Conservation (phyloP, 2,888 invertebrate species). For the Drosophila macrothrix region DNA sequence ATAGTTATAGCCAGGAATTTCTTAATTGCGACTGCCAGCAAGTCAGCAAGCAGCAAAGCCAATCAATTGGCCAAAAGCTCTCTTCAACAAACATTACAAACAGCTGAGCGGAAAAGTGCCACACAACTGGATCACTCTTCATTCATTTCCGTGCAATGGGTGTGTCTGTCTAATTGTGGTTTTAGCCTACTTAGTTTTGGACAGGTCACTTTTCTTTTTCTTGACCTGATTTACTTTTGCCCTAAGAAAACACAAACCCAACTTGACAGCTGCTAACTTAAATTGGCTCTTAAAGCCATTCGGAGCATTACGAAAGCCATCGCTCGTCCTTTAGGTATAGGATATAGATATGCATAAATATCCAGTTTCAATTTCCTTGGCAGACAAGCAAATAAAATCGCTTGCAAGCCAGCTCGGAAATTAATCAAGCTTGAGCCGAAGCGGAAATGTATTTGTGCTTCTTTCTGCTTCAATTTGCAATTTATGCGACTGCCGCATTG, state of each 20-base stretch:
- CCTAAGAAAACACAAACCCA: constrained; percentile 10
- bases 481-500: constrained; percentile 51
- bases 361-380: constrained; percentile 57
- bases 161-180: not conserved
- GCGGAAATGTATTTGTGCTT: constrained; percentile 42
- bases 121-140: constrained; percentile 39
- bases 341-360: constrained; percentile 17
- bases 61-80: constrained; percentile 30
- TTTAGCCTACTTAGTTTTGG: constrained; percentile 26
- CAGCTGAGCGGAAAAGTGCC: constrained; percentile 36
- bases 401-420: constrained; percentile 31
- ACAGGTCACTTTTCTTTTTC: not conserved
- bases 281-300: not conserved
- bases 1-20: constrained; percentile 70
- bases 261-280: constrained; percentile 20
- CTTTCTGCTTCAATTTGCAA: constrained; percentile 31
- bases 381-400: constrained; percentile 14
- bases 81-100: constrained; percentile 5
- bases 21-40: constrained; percentile 59
- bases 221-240: constrained; percentile 33
- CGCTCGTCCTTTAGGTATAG: not conserved
- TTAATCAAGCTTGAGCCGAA: constrained; percentile 44
- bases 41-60: constrained; percentile 8
- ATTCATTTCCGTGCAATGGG: constrained; percentile 22
- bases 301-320: constrained; percentile 12